Evolutionary conservation across 2,888 invertebrate genomes (phyloP).

Genomic region (Sphaerophoria rueppellii): DNA sequence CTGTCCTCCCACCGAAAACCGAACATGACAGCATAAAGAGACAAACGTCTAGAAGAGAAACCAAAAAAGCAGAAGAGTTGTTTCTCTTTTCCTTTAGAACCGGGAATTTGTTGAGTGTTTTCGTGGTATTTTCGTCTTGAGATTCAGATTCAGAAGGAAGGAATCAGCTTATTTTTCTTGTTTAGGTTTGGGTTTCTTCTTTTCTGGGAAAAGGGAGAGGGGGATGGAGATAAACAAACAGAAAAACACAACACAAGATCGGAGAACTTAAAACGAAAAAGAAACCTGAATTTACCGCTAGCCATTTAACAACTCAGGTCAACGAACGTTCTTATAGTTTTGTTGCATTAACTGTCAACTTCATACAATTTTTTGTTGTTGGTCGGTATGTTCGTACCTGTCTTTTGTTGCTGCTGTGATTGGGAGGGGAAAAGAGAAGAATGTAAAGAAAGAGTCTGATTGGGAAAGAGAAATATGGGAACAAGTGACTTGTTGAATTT

Average conservation of each 20-base stretch:
- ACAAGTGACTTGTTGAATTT: conserved; percentile 11
- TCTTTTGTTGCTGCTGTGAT: background rate
- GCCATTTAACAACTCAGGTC: conserved; percentile 75
- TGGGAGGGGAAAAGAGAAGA: background rate
- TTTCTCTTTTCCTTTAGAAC: conserved; percentile 51
- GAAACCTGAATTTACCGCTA: conserved; percentile 76
- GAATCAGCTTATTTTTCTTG: conserved; percentile 29
- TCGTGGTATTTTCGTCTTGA: background rate
- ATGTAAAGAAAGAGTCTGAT: background rate
- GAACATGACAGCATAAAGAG: conserved; percentile 46
- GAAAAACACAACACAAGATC: conserved; percentile 37
- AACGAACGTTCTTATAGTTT: conserved; percentile 77
- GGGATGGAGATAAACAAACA: conserved; percentile 61
- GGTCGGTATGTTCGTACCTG: too few relatives aligned
- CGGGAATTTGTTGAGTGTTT: conserved; percentile 20
- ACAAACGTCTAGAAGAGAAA: conserved; percentile 34
- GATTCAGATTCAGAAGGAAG: too few relatives aligned
- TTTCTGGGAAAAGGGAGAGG: background rate
- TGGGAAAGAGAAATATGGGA: conserved; percentile 43
- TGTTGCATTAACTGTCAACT: conserved; percentile 70
- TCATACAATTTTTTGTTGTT: background rate
- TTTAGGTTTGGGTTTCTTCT: background rate
- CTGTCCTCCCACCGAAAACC: conserved; percentile 48
- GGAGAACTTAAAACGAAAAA: conserved; percentile 63
- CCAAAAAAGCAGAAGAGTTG: conserved; percentile 4